Evolutionary conservation across 2,113 vertebrate genomes (phyloP), one percentile per base, ranked within the genome.

Genomic region (Poeciliopsis retropinna): DNA sequence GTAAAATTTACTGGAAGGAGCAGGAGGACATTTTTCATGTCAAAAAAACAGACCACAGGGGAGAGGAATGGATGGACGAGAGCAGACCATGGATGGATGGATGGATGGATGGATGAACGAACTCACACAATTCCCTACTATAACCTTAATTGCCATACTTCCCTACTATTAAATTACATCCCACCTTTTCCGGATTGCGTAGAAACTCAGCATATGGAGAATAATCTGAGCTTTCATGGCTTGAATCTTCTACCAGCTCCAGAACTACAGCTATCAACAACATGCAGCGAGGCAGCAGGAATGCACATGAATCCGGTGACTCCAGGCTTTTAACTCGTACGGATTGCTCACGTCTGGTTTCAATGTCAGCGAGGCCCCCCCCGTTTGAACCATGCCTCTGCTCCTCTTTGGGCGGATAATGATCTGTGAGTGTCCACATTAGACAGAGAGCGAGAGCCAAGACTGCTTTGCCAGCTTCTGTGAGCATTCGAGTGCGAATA

Each of bases 261-360:
- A 73, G 72, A 87, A 72, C 72, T 85, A 79, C 81, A 76, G 82
- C 0, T 4, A 34, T 80, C 93, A 91, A 91, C 87, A 88, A 92
- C 93, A 92, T 92, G 92, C 94, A 92, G 88, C 84, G 89, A 90
- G 87, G 85, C 85, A 81, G 79, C 64, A 62, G 77, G 60, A 64
- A 67, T 67, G 41, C 82, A 69, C 67, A 64, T 70, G n/a, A 57
- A 13, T 74, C 30, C 12, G 67, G 60, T 41, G 61, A 68, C 44
- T 54, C 75, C 44, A 61, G 65, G 13, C 64, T 10, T 57, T 22
- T 64, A 51, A 71, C 66, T 28, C 51, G 44, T 57, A n/a, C 67
- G 34, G 51, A 69, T 63, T 22, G 66, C 34, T 70, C 31, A n/a
- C 57, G 39, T 74, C 41, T 77, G 72, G 64, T 67, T 61, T 44